A percentile compares a stretch with the other conserved stretches of the same genome.
Evolutionary conservation across 2,888 invertebrate genomes (phyloP).

Genomic region (Dioctria linearis): DNA sequence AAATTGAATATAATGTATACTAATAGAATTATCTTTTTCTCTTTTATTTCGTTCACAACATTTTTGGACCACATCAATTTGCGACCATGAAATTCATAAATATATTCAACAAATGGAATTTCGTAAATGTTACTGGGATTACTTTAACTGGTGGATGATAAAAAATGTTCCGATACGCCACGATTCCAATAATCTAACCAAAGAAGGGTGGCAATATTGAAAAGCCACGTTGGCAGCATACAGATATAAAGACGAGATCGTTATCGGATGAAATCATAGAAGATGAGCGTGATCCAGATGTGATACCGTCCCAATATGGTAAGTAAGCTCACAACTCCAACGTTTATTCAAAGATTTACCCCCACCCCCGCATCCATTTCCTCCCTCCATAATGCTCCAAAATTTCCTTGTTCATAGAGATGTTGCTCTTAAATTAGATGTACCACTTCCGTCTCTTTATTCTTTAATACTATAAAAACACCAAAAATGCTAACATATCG

Average conservation of each 20-base stretch:
- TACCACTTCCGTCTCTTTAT: not conserved
- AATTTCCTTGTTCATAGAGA: not conserved
- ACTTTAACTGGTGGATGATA: not conserved
- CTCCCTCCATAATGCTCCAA: not conserved
- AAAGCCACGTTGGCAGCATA: conserved; percentile 71
- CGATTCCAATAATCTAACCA: not conserved
- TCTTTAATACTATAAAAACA: not conserved
- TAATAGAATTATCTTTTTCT: too few relatives aligned
- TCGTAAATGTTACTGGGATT: not conserved
- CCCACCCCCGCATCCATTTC: not conserved
- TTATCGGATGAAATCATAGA: conserved; percentile 69
- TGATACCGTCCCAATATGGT: conserved; percentile 84
- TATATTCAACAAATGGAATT: too few relatives aligned
- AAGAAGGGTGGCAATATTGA: conserved; percentile 66
- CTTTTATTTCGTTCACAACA: too few relatives aligned
- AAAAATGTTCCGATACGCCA: not conserved
- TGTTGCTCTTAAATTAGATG: conserved; percentile 7
- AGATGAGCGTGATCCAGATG: conserved; percentile 77
- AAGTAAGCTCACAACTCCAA: conserved; percentile 59
- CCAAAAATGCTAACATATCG: not conserved
- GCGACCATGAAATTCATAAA: too few relatives aligned
- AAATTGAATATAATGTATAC: too few relatives aligned
- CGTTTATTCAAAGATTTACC: not conserved
- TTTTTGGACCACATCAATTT: too few relatives aligned
- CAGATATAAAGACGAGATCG: conserved; percentile 71